Evolutionary conservation across 1,140 invertebrate genomes (phyloP), one percentile per base, ranked within the genome.

Genomic region (Trichonephila clavata): DNA sequence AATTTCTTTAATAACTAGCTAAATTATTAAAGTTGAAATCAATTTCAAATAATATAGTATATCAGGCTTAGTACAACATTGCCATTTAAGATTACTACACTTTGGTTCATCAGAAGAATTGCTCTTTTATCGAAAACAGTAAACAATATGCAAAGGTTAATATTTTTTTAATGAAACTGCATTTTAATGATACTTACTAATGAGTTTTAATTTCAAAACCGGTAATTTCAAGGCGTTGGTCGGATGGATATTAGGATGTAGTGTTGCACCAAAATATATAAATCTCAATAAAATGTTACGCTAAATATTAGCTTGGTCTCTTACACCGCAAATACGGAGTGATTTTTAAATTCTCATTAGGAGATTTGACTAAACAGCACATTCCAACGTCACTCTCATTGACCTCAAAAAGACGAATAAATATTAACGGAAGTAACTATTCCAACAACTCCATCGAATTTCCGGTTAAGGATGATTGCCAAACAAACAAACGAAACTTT

Each of bases 181-280:
- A 77, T 32, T 77, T 77, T 77, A 77, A 39, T n/a, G 77, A 90
- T 90, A 90, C 89, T 90, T 90, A 90, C 89, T 81, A 90, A 90
- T 59, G 20, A 63, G 50, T 93, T 87, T 50, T 50, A 80, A 80
- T 63, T 87, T 87, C 71, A 81, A 60, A 93, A 93, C 92, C 92
- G 92, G 92, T 93, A 86, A 93, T 93, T 39, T 93, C 92, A 93
- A 93, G 92, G 92, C 92, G 92, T 93, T 93, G 92, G 92, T 93
- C 92, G 65, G 83, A 87, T 84, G 61, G 0, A 43, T 61, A 60
- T 27, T 43, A 63, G 32, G 61, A 65, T 13, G 63, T 63, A 20
- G 32, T 32, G 60, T 32, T 65, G 24, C 27, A 20, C 86, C 21
- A 18, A 63, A 87, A 65, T 20, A 20, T 32, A 87, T 63, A 87